Evolutionary conservation across 2,797 vertebrate species (phyloP).

Genomic region (Macropodus opercularis): DNA sequence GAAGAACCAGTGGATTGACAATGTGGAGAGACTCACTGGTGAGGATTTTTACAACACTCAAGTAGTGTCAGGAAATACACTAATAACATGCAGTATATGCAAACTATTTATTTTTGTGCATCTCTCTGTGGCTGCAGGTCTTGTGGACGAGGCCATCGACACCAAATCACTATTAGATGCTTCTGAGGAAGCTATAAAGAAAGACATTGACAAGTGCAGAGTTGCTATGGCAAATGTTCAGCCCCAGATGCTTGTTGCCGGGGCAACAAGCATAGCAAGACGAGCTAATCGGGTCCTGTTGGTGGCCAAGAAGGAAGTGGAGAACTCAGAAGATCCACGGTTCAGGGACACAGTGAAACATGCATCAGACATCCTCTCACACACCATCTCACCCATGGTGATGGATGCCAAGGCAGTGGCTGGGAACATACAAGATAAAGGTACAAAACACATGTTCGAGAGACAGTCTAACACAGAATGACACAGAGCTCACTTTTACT

Average conservation of each 20-base stretch:
- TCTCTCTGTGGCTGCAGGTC: constrained; percentile 74
- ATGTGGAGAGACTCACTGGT: constrained; percentile 98
- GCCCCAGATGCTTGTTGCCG: constrained; percentile 97
- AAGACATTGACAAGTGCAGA: constrained; percentile 97
- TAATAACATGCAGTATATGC: too few relatives aligned
- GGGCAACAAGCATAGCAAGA: constrained; percentile 98
- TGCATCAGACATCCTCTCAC: constrained; percentile 93
- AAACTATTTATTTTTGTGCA: too few relatives aligned
- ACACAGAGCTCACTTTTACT: background rate
- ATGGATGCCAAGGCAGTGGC: constrained; percentile 98
- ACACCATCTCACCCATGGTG: constrained; percentile 98
- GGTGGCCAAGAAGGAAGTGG: constrained; percentile 95
- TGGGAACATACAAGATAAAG: constrained; percentile 95
- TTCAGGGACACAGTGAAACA: constrained; percentile 95
- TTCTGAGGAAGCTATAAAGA: constrained; percentile 98
- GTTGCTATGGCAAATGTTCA: constrained; percentile 98
- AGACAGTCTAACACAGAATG: background rate
- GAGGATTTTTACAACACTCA: constrained; percentile 13
- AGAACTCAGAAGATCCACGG: constrained; percentile 97
- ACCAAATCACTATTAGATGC: constrained; percentile 96
- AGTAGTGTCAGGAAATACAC: background rate
- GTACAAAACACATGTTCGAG: constrained; percentile 68
- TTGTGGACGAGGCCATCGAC: constrained; percentile 98
- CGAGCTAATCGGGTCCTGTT: constrained; percentile 94
- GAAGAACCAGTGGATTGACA: constrained; percentile 99